A percentile compares a stretch with the other conserved stretches of the same genome.
These are phyloP conservation scores for pig (Sus scrofa) DNA, from an alignment of 2,113 vertebrate genomes.

Conservation along the genomic window DNA sequence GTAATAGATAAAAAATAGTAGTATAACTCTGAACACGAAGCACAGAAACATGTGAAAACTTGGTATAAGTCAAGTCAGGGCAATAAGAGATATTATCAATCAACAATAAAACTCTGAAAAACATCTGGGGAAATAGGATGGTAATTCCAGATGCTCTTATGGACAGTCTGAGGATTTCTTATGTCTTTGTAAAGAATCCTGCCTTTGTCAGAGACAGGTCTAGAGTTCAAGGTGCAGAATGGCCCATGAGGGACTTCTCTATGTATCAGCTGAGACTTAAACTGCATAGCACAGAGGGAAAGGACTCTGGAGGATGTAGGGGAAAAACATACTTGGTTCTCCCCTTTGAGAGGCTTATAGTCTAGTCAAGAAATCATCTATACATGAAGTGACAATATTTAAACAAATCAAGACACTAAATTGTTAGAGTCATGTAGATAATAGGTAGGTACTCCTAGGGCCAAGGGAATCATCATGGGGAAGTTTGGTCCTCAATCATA, in stretches of 20 bases:
- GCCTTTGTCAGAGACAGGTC: neutral
- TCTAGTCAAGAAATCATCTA: neutral
- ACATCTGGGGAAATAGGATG: neutral
- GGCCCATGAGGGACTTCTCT: neutral
- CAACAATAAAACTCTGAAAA: neutral
- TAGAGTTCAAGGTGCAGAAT: neutral
- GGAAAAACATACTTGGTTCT: neutral
- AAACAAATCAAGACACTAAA: neutral
- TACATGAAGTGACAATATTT: neutral
- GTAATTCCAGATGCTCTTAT: neutral
- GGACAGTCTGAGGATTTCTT: neutral
- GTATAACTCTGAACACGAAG: neutral
- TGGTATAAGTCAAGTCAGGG: neutral
- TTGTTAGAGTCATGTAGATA: neutral
- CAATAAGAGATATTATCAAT: neutral
- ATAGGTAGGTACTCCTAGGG: neutral
- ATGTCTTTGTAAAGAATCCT: neutral
- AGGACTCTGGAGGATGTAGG: neutral
- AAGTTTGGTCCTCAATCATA: neutral
- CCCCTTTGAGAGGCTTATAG: neutral
- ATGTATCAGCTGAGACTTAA: neutral
- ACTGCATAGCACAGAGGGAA: neutral
- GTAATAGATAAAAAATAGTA: neutral
- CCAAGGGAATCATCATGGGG: neutral
- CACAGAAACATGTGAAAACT: neutral